Percentiles rank a stretch among this genome's conserved stretches.
Conservation (phyloP, 2,113 vertebrate species). For the Anguilla rostrata region DNA sequence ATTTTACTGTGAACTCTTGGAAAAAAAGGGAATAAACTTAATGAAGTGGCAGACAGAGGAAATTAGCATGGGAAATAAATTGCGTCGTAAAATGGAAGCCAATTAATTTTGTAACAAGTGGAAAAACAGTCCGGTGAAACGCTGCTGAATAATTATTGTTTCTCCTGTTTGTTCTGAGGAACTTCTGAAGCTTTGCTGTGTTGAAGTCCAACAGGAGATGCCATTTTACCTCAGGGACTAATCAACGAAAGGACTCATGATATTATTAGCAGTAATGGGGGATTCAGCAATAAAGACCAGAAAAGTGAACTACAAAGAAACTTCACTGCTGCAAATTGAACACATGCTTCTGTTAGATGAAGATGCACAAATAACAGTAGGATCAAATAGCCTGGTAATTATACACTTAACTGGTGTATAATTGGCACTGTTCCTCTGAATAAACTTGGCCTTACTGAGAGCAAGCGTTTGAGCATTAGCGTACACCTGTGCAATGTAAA, state of each 20-base stretch:
- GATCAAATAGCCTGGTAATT: neutral
- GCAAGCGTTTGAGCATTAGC: neutral
- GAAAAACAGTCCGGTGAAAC: constrained; percentile 56
- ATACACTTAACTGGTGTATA: neutral
- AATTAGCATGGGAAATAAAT: constrained; percentile 64
- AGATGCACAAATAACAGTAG: neutral
- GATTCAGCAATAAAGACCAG: neutral
- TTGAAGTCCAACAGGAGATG: neutral
- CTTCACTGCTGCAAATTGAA: neutral
- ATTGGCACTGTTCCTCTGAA: neutral
- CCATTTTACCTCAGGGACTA: neutral
- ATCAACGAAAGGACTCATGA: neutral
- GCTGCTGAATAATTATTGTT: constrained; percentile 65
- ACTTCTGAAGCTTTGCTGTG: constrained; percentile 50
- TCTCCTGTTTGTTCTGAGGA: constrained; percentile 66
- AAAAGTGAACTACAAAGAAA: neutral
- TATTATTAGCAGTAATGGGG: neutral
- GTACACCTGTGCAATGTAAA: neutral
- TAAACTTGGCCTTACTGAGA: neutral
- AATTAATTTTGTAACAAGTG: constrained; percentile 59
- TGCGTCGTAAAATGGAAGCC: constrained; percentile 62
- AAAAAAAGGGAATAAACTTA: constrained; percentile 54
- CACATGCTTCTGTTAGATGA: neutral
- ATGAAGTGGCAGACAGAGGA: constrained; percentile 61
- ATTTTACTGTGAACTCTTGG: constrained; percentile 39